phyloP scores from a whole-genome alignment of 2,888 invertebrate species.

The Brenthis ino region DNA sequence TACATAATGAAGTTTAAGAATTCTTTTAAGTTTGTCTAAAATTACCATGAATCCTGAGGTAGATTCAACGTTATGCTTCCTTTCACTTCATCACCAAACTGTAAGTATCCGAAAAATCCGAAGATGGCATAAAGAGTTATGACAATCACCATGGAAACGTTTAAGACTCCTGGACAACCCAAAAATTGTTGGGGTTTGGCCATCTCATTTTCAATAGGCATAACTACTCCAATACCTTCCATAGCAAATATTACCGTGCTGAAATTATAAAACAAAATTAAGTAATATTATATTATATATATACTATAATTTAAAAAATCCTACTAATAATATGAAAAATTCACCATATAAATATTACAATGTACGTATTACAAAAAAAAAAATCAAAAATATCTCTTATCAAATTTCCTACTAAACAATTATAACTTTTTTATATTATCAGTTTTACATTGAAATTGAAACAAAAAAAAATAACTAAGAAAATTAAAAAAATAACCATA shows the following conservation, averaged over 20 bases:
- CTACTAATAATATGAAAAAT: too few species aligned
- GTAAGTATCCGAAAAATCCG: constrained; percentile 95
- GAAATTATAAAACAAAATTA: constrained; percentile 34
- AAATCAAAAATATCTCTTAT: too few species aligned
- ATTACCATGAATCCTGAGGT: constrained; percentile 84
- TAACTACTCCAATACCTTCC: constrained; percentile 96
- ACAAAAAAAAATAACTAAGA: neutral
- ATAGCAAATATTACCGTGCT: constrained; percentile 98
- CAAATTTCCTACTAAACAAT: too few species aligned
- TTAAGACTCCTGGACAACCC: constrained; percentile 92
- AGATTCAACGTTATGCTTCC: constrained; percentile 93
- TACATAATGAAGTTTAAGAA: too few species aligned
- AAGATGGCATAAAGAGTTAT: constrained; percentile 89
- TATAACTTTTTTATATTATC: too few species aligned
- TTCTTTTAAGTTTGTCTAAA: neutral
- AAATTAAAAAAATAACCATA: neutral
- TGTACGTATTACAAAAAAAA: too few species aligned
- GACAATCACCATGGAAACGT: constrained; percentile 92
- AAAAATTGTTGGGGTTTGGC: constrained; percentile 89
- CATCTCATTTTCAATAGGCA: constrained; percentile 98
- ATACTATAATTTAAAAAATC: too few species aligned
- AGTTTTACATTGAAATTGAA: neutral
- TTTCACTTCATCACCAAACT: constrained; percentile 87
- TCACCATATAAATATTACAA: too few species aligned
- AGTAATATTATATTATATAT: too few species aligned